Evolutionary conservation across 2,113 vertebrate genomes (phyloP).

Genomic region (Macrotus californicus): DNA sequence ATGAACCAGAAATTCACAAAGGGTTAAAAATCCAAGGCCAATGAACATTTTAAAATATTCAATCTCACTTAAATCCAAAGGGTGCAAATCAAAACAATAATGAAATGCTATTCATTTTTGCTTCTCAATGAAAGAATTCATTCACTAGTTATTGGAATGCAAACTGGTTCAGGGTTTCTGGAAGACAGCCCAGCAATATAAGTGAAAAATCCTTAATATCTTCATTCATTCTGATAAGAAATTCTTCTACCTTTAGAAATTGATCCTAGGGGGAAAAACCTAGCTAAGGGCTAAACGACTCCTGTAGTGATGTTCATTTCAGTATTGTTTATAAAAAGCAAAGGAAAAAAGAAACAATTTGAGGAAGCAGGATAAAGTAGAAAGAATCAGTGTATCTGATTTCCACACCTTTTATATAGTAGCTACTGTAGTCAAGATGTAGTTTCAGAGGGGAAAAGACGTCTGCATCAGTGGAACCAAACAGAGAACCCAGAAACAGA

Average conservation of each 20-base stretch:
- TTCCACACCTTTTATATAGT: neutral
- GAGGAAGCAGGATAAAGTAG: neutral
- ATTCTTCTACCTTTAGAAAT: neutral
- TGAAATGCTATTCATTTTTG: constrained; percentile 5
- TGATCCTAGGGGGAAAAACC: neutral
- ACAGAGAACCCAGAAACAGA: neutral
- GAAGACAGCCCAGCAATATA: neutral
- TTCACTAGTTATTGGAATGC: neutral
- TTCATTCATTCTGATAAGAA: neutral
- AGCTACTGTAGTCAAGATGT: neutral
- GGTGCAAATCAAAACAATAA: neutral
- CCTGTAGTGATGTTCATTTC: neutral
- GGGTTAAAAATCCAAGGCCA: neutral
- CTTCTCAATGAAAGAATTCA: neutral
- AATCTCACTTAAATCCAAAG: neutral
- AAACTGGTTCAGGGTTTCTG: neutral
- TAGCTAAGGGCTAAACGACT: neutral
- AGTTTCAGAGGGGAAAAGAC: neutral
- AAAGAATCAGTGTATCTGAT: neutral
- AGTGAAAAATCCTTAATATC: neutral
- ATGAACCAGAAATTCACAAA: neutral
- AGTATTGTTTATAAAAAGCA: neutral
- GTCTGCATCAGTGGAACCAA: neutral
- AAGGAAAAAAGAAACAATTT: neutral
- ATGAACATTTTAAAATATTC: neutral